Evolutionary conservation across 2,888 invertebrate genomes (phyloP).

Genomic region (Dyspetes luteomarginatus): DNA sequence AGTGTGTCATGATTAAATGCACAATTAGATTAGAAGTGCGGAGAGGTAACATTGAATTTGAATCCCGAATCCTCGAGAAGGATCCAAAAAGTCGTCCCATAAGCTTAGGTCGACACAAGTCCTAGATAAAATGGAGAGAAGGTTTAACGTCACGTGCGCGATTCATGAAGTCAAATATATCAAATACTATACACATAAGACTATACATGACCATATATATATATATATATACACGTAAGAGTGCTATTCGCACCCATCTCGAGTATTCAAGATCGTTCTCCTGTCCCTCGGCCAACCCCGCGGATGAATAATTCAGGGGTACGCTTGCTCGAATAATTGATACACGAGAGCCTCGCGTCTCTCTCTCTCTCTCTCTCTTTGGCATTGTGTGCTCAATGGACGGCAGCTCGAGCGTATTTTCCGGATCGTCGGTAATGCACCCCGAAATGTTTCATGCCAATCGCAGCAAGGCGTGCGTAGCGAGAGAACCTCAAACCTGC

Average conservation of each 20-base stretch:
- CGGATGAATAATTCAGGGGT: conserved; percentile 76
- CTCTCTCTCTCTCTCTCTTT: background rate
- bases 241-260: conserved; percentile 34
- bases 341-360: conserved; percentile 70
- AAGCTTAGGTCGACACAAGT: conserved; percentile 6
- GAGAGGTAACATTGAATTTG: conserved; percentile 31
- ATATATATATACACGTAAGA: conserved; percentile 32
- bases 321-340: conserved; percentile 77
- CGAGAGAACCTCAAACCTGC: conserved; percentile 10
- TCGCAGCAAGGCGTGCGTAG: conserved; percentile 62
- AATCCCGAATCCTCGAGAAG: conserved; percentile 8
- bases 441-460: conserved; percentile 65
- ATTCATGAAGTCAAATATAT: conserved; percentile 67
- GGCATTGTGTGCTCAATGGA: conserved; percentile 53
- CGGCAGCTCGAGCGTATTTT: conserved; percentile 68
- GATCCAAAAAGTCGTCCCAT: conserved; percentile 33
- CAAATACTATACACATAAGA: conserved; percentile 6
- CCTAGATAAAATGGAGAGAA: conserved; percentile 48
- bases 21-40: too few species aligned
- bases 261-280: conserved; percentile 52
- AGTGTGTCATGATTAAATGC: too few species aligned
- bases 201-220: background rate
- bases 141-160: conserved; percentile 68
- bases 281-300: background rate
- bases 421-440: conserved; percentile 69